Base-by-base conservation (phyloP, 2,888 invertebrate species). In the Apotomis capreana region DNA sequence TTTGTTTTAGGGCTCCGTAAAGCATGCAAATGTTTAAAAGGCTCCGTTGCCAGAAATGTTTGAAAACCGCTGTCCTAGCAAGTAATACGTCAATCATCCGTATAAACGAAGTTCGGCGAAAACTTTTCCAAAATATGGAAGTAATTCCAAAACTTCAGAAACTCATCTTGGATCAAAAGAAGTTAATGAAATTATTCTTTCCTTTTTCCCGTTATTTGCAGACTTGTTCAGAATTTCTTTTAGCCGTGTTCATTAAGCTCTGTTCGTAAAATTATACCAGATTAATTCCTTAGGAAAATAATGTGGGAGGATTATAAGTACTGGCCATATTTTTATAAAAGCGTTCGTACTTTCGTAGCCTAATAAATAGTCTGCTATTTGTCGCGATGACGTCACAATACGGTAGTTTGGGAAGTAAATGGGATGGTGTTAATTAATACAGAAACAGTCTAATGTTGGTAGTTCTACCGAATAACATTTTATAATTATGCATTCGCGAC, bases 1-100 rank as follows among this genome's bases (percentile, higher is more conserved):
- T 15, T 15, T 15, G 15, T 15, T 15, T 15, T 15, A 15, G 15
- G 15, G 26, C 26, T 26, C 26, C 26, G 26, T 26, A 26, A 26
- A 26, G 26, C 26, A 26, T 26, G 26, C 26, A 26, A 26, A 26
- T 26, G 26, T 26, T 26, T 26, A 26, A 26, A 26, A 26, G 26
- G 26, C 26, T 26, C 26, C 26, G 26, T 26, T 26, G 26, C 26
- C 26, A 26, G 26, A 26, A 26, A 26, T 2, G 26, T 26, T 2
- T 26, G 26, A 26, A 26, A 26, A 26, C 26, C 26, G 26, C 26
- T 26, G 26, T 26, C 26, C 26, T 26, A 2, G 26, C 26, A 36
- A 37, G 36, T 12, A 59, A 54, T 54, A 65, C 9, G 64, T 46
- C 60, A 70, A 60, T 55, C 54, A 60, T 60, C 65, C 10, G 49